Percentiles rank a stretch among this genome's conserved stretches.
These are phyloP conservation scores for Helarctos malayanus DNA, from an alignment of 2,797 vertebrate genomes.

Conservation along the genomic window DNA sequence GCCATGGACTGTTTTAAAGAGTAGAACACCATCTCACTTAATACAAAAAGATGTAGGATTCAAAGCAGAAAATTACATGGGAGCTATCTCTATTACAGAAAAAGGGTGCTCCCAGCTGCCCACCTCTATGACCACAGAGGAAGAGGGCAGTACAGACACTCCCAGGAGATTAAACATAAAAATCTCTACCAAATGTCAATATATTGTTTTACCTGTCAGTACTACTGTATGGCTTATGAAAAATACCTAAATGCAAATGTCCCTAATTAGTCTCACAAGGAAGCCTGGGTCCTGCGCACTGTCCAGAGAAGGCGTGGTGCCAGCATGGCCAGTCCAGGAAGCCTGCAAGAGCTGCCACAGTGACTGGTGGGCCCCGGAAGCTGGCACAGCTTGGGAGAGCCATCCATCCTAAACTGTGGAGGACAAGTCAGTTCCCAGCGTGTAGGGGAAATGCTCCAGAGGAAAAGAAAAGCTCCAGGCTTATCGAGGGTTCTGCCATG, in stretches of 20 bases:
- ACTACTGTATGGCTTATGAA: constrained; percentile 79
- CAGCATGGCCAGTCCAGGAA: constrained; percentile 37
- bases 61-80: constrained; percentile 83
- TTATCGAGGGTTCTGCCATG: background rate
- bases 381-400: background rate
- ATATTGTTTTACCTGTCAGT: constrained; percentile 80
- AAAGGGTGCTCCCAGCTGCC: constrained; percentile 57
- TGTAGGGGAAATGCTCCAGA: background rate
- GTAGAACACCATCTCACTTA: constrained; percentile 81
- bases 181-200: constrained; percentile 71
- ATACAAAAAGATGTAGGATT: constrained; percentile 82
- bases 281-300: constrained; percentile 74
- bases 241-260: constrained; percentile 81
- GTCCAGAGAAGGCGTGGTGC: constrained; percentile 30
- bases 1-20: constrained; percentile 82
- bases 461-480: background rate
- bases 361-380: background rate
- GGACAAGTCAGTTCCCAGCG: background rate
- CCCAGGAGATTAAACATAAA: constrained; percentile 70
- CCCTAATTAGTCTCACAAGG: constrained; percentile 83
- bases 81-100: constrained; percentile 72
- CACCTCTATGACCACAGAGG: constrained; percentile 61
- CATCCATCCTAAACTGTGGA: constrained; percentile 13
- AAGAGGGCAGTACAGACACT: constrained; percentile 52
- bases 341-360: background rate